phyloP scores from a whole-genome alignment of 2,797 vertebrate species.

The Xerus rutilus region DNA sequence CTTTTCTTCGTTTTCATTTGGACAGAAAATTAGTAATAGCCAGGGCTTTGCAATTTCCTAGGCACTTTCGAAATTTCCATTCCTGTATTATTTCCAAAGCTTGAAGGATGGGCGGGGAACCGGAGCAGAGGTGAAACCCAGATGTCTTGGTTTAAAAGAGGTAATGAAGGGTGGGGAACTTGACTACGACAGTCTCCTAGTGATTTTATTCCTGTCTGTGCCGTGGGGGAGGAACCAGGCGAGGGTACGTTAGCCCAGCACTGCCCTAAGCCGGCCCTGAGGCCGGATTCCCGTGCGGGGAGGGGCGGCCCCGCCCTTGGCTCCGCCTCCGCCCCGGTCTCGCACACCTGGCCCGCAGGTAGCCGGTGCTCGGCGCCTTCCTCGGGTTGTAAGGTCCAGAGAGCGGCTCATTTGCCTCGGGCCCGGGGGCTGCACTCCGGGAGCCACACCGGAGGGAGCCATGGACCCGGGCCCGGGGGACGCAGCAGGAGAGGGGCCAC shows the following conservation, averaged over 20 bases:
- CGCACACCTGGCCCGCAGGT: slow-evolving; percentile 83
- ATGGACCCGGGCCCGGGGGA: slow-evolving; percentile 70
- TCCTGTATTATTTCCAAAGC: background rate
- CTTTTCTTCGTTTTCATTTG: background rate
- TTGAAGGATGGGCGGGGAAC: background rate
- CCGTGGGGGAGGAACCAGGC: background rate
- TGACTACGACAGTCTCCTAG: background rate
- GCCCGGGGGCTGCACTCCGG: background rate
- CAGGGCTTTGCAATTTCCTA: background rate
- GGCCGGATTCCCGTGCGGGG: slow-evolving; percentile 71
- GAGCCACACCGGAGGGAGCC: slow-evolving; percentile 72
- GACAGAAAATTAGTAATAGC: background rate
- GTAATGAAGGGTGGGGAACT: background rate
- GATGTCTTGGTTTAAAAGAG: accelerated
- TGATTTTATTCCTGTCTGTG: accelerated
- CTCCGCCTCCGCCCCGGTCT: slow-evolving; percentile 47
- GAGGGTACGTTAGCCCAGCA: background rate
- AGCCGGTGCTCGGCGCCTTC: slow-evolving; percentile 68
- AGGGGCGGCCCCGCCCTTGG: slow-evolving; percentile 61
- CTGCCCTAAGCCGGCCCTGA: slow-evolving; percentile 45
- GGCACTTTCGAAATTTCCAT: background rate
- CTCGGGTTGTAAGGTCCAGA: background rate
- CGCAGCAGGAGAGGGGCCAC: background rate
- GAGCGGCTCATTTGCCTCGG: background rate
- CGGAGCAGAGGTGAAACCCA: background rate